These are phyloP conservation scores for Pentamera pediparva DNA, from an alignment of 53 echinoderm and acorn worm genomes.

Conservation along the genomic window DNA sequence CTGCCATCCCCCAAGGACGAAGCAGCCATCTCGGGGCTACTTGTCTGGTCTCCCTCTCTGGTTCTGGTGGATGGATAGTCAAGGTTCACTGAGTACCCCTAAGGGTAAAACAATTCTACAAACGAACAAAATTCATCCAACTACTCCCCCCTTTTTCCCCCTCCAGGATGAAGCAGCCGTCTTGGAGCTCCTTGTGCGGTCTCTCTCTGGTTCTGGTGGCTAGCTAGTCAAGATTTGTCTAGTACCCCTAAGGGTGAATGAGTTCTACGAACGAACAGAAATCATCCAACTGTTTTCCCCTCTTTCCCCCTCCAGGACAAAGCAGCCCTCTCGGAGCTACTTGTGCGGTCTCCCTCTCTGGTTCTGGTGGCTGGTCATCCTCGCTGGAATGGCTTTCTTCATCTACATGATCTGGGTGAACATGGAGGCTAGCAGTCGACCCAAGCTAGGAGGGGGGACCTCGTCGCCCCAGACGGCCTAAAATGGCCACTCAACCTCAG, in stretches of 20 bases:
- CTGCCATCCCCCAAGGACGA: neutral
- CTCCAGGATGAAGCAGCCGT: too few species aligned
- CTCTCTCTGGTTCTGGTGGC: too few species aligned
- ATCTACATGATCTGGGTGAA: neutral
- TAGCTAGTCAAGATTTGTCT: too few species aligned
- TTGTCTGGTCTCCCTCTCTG: conserved; percentile 12
- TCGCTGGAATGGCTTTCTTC: neutral
- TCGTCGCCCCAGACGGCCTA: too few species aligned
- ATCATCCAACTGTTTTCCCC: neutral
- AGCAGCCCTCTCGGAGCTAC: neutral
- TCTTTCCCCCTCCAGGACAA: neutral
- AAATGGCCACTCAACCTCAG: too few species aligned
- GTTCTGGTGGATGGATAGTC: conserved; percentile 28
- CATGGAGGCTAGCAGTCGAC: neutral
- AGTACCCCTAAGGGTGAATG: neutral
- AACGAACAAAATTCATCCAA: too few species aligned
- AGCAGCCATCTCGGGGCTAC: neutral
- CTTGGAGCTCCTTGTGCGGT: too few species aligned
- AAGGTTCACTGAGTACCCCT: too few species aligned
- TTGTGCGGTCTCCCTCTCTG: conserved; percentile 14
- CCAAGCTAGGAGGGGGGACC: too few species aligned
- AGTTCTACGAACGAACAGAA: neutral
- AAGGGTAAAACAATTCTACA: too few species aligned
- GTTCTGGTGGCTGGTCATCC: conserved; percentile 20
- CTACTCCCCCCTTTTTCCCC: too few species aligned